These are phyloP conservation scores for Callithrix jacchus DNA, from an alignment of 2,113 vertebrate species.

Conservation along the genomic window DNA sequence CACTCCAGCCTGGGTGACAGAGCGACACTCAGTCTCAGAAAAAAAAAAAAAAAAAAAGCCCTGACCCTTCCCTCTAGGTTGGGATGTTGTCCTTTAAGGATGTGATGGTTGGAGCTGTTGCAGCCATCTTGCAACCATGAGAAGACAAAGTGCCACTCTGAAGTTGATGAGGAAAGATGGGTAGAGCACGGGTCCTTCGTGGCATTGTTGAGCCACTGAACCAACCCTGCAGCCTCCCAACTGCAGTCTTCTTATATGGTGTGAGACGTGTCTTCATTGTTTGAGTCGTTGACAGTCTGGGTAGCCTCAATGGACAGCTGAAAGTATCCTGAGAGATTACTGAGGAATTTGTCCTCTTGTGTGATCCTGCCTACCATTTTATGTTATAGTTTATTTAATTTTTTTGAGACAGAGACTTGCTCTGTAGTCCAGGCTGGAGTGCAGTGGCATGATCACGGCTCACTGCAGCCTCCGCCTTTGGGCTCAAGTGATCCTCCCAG, in stretches of 20 bases:
- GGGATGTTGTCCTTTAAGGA: not conserved
- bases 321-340: not conserved
- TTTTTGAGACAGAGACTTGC: too few relatives aligned
- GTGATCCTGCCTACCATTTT: not conserved
- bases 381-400: too few relatives aligned
- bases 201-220: not conserved
- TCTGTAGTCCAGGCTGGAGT: too few relatives aligned
- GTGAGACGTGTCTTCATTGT: not conserved
- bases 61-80: not conserved
- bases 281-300: not conserved
- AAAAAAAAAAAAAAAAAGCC: not conserved
- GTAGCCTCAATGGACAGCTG: not conserved
- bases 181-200: not conserved
- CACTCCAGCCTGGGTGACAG: too few relatives aligned
- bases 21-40: not conserved
- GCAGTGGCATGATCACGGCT: too few relatives aligned
- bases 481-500: too few relatives aligned
- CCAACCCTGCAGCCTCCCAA: not conserved
- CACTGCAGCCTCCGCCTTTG: too few relatives aligned
- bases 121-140: not conserved
- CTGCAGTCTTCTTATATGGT: not conserved
- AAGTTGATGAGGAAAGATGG: not conserved
- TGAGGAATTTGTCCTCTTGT: not conserved
- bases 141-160: not conserved
- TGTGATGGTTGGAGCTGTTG: not conserved